Evolutionary conservation across 2,113 vertebrate genomes (phyloP).

Genomic region (Protobothrops mucrosquamatus): DNA sequence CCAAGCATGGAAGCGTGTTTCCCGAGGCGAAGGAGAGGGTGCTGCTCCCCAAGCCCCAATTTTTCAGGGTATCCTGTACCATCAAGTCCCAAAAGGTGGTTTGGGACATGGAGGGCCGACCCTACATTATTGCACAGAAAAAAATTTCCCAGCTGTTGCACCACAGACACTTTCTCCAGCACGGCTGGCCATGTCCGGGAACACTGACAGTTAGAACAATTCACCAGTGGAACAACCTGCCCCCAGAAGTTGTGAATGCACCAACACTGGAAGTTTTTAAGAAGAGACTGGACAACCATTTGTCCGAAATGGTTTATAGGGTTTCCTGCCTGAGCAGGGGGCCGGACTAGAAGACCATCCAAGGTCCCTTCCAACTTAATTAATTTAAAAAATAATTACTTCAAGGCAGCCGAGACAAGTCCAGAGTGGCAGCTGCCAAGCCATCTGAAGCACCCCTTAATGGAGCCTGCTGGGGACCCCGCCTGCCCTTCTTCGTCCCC

Average conservation of each 20-base stretch:
- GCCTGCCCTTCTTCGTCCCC: neutral
- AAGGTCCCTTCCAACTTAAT: too few relatives aligned
- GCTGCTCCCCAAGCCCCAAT: neutral
- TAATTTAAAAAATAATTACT: too few relatives aligned
- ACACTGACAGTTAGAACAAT: neutral
- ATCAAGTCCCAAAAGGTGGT: neutral
- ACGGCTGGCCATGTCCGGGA: neutral
- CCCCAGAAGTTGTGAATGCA: fast-evolving
- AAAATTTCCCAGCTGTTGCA: neutral
- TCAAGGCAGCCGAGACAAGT: neutral
- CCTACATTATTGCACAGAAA: neutral
- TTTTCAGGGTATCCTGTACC: neutral
- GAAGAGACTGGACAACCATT: too few relatives aligned
- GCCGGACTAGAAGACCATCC: too few relatives aligned
- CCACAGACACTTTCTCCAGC: neutral
- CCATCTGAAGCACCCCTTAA: neutral
- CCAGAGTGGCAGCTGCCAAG: neutral
- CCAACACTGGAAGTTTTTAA: too few relatives aligned
- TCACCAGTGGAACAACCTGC: too few relatives aligned
- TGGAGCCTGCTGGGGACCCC: neutral
- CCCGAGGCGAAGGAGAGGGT: neutral
- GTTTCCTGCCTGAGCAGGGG: too few relatives aligned
- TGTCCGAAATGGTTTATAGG: too few relatives aligned
- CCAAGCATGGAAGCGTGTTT: neutral
- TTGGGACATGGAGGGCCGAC: neutral